These are phyloP conservation scores for Aegotheles bennettii DNA, from an alignment of 2,113 vertebrate genomes.

Conservation along the genomic window DNA sequence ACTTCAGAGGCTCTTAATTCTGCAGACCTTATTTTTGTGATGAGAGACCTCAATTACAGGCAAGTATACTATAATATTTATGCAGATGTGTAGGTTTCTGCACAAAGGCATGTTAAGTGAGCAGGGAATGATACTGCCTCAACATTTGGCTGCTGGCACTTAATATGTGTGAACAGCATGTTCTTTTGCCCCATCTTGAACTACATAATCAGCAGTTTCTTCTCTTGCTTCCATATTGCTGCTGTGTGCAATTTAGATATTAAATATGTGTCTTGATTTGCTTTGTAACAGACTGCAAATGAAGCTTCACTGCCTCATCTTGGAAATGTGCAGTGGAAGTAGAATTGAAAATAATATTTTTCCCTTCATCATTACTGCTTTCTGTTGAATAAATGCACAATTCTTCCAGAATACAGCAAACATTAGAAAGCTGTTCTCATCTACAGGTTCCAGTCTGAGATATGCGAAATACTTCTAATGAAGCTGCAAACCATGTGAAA, in stretches of 20 bases:
- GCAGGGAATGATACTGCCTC: constrained; percentile 11
- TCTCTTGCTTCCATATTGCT: constrained; percentile 57
- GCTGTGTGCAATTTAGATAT: constrained; percentile 55
- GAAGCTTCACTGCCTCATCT: constrained; percentile 67
- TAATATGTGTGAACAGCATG: constrained; percentile 24
- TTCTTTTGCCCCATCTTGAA: constrained; percentile 11
- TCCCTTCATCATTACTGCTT: constrained; percentile 64
- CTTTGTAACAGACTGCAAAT: constrained; percentile 76
- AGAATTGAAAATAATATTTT: constrained; percentile 69
- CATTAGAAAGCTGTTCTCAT: constrained; percentile 78
- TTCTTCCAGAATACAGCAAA: constrained; percentile 72
- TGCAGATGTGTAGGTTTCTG: not conserved
- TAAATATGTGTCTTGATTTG: constrained; percentile 70
- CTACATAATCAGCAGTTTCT: constrained; percentile 47
- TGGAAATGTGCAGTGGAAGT: constrained; percentile 63
- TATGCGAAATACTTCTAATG: constrained; percentile 38
- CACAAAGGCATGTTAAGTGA: not conserved
- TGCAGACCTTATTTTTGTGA: not conserved
- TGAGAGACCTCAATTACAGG: not conserved
- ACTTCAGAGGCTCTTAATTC: not conserved
- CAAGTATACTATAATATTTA: not conserved
- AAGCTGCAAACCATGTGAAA: not conserved
- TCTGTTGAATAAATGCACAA: constrained; percentile 70
- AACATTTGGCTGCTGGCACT: constrained; percentile 50
- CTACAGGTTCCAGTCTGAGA: constrained; percentile 61